Evolutionary conservation across 2,113 vertebrate species (phyloP), one percentile per base, ranked within the genome.

Genomic region (Steatornis caripensis): DNA sequence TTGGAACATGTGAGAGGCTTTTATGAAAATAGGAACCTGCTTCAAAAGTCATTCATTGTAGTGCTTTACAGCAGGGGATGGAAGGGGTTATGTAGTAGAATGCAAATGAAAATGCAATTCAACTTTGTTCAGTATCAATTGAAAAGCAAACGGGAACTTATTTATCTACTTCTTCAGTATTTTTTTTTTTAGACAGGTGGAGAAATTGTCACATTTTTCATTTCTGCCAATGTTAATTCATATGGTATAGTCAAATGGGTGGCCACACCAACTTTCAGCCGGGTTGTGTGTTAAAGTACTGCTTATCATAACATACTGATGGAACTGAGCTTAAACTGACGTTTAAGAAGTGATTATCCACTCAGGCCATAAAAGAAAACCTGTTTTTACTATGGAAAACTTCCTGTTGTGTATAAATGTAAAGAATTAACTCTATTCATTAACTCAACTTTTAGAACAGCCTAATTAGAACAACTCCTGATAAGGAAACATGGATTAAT

Each of bases 371-470:
- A 61, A 76, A 57, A 78, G 77, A 34, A 2, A n/a, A 39, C n/a
- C 46, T 36, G 4, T 60, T 92, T 84, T 89, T 91, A 62, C 53
- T 83, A 49, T n/a, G 43, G 75, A 68, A 88, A 79, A 37, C 39
- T 83, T 84, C 49, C 54, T 45, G n/a, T 61, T 90, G 13, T 64
- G 41, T 72, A 22, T 84, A 92, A 90, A 92, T 72, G 37, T 49
- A 34, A 94, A 90, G n/a, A 89, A 89, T 94, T 93, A 80, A 68
- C 49, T 78, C 15, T 55, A 82, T 90, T 92, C 94, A 94, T 91
- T 80, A 87, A 80, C 45, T 24, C 34, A 60, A 36, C 62, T 77
- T 96, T 80, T 93, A 45, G 61, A 89, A 86, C 19, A 71, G 46
- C 34, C 48, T 93, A 89, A 94, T 96, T 87, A 77, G 60, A 92